Conservation (phyloP, 2,113 vertebrate species). For the Phoxinus phoxinus region DNA sequence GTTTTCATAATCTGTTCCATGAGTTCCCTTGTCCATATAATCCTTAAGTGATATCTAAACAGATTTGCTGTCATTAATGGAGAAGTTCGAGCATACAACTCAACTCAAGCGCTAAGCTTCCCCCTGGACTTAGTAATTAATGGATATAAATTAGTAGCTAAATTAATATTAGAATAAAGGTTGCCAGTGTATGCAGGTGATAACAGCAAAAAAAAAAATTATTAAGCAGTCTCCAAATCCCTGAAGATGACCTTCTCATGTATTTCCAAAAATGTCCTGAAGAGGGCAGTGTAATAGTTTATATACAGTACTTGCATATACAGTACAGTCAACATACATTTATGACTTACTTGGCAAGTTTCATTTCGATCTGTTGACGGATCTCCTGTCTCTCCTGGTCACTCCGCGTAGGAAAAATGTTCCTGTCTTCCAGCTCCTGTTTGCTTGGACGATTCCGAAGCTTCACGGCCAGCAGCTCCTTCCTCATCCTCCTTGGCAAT, state of each 20-base stretch:
- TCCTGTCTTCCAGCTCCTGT: constrained; percentile 94
- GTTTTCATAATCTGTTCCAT: constrained; percentile 15
- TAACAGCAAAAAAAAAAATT: not conserved
- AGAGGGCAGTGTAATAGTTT: constrained; percentile 36
- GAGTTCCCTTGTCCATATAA: not conserved
- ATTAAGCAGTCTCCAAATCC: not conserved
- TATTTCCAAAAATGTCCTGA: not conserved
- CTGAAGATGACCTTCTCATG: not conserved
- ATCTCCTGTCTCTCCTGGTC: constrained; percentile 96
- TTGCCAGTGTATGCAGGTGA: not conserved
- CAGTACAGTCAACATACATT: not conserved
- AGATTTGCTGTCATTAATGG: not conserved
- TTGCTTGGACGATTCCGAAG: constrained; percentile 94
- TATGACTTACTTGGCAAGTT: constrained; percentile 91
- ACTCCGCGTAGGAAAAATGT: constrained; percentile 93
- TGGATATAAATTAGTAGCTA: not conserved
- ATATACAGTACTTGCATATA: not conserved
- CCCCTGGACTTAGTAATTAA: not conserved
- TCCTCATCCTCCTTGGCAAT: constrained; percentile 93
- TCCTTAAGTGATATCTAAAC: not conserved
- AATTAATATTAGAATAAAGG: not conserved
- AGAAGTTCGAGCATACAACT: not conserved
- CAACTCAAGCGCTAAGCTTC: not conserved
- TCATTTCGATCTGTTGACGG: constrained; percentile 97
- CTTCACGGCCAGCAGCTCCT: constrained; percentile 93